Evolutionary conservation across 2,888 invertebrate species (phyloP).

Genomic region (Entomobrya proxima): DNA sequence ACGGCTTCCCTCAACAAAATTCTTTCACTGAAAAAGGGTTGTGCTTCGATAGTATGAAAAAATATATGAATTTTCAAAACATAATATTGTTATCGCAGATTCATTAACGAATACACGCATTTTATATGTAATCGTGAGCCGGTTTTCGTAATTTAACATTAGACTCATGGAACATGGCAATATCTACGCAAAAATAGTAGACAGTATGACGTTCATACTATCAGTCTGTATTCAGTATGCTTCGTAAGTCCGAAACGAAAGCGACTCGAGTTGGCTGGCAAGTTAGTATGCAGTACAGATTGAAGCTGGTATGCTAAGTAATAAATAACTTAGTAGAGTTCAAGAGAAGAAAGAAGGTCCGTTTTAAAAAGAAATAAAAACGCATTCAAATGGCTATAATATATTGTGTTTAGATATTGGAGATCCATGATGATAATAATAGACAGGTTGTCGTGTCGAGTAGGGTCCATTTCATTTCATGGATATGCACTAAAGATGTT

Average conservation of each 20-base stretch:
- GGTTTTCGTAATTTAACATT: conserved; percentile 47
- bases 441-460: conserved; percentile 21
- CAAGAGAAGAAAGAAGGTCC: background rate
- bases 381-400: background rate
- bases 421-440: background rate
- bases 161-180: background rate
- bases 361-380: background rate
- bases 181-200: no score
- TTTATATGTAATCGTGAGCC: conserved; percentile 36
- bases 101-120: conserved; percentile 21
- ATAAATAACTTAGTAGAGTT: background rate
- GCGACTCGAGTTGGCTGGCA: background rate
- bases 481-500: no score
- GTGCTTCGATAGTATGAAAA: background rate
- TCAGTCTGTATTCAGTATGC: no score
- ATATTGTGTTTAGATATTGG: background rate
- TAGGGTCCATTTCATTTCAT: background rate
- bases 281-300: background rate
- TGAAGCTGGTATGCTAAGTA: conserved; percentile 42
- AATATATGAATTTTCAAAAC: background rate
- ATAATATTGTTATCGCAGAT: conserved; percentile 4
- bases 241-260: no score
- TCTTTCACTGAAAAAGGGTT: background rate
- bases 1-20: background rate
- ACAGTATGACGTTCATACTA: background rate